phyloP scores from a whole-genome alignment of 2,888 invertebrate species.

The Temnothorax unifasciatus region DNA sequence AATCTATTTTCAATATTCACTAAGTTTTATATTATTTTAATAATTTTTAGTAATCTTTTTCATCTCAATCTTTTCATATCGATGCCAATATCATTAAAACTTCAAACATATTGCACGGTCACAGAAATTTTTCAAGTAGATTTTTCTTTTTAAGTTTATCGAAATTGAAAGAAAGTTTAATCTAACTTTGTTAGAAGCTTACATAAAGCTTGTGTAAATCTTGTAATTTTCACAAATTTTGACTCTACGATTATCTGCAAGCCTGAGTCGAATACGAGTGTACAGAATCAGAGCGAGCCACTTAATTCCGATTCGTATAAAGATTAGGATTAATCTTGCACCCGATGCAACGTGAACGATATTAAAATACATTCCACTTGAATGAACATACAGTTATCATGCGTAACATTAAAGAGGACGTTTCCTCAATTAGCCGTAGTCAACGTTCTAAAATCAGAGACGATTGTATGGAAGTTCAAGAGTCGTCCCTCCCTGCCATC shows the following conservation, averaged over 20 bases:
- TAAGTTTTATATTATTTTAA: background rate
- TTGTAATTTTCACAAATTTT: background rate
- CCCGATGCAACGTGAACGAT: background rate
- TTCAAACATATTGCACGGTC: background rate
- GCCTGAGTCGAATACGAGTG: background rate
- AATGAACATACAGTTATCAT: background rate
- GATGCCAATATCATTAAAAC: background rate
- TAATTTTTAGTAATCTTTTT: constrained; percentile 2
- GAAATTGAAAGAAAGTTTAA: constrained; percentile 11
- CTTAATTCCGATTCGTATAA: background rate
- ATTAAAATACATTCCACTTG: background rate
- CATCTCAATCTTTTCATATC: background rate
- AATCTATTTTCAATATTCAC: background rate
- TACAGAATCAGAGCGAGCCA: background rate
- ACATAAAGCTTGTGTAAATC: background rate
- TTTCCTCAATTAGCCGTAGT: constrained; percentile 44
- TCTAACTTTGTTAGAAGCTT: constrained; percentile 9
- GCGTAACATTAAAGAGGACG: constrained; percentile 14
- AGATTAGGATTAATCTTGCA: background rate
- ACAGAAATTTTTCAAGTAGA: background rate
- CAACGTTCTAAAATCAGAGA: constrained; percentile 49
- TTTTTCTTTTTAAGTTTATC: constrained; percentile 2
- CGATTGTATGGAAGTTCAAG: constrained; percentile 45
- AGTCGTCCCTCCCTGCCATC: background rate
- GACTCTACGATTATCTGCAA: background rate